phyloP scores from a whole-genome alignment of 2,113 vertebrate genomes.

The Sardina pilchardus region DNA sequence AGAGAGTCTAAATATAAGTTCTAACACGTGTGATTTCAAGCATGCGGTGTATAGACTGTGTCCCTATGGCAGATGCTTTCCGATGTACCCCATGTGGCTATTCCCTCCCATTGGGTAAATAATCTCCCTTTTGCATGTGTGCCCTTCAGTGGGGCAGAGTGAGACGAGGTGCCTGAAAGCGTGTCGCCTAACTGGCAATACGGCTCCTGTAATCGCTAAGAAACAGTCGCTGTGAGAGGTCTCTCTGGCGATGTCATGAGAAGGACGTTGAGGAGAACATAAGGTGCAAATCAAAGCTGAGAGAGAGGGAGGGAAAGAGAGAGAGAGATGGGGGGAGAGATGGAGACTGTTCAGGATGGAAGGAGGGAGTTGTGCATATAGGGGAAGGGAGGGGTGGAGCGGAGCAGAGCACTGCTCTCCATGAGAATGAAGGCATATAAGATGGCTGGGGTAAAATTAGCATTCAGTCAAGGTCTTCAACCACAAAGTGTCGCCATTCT shows the following conservation, averaged over 20 bases:
- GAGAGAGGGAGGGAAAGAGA: not conserved
- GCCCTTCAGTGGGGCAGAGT: not conserved
- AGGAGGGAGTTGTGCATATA: not conserved
- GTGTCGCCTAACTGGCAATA: conserved; percentile 3
- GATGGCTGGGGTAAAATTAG: conserved; percentile 34
- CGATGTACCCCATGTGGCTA: not conserved
- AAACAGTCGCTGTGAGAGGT: not conserved
- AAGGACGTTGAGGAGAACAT: not conserved
- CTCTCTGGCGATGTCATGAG: not conserved
- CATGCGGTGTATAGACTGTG: not conserved
- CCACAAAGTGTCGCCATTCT: conserved; percentile 36
- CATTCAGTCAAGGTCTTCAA: conserved; percentile 30
- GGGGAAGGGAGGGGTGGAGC: not conserved
- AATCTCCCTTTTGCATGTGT: not conserved
- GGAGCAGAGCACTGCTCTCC: not conserved
- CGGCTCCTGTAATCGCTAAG: not conserved
- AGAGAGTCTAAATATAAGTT: not conserved
- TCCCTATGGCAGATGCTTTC: not conserved
- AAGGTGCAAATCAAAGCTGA: not conserved
- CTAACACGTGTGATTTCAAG: not conserved
- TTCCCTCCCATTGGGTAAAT: not conserved
- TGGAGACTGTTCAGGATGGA: not conserved
- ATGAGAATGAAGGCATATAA: conserved; percentile 24
- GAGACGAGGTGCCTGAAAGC: not conserved
- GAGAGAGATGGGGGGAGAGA: too few species aligned